Base-by-base conservation (phyloP, 2,888 invertebrate genomes). In the Ptilodon capucinus region DNA sequence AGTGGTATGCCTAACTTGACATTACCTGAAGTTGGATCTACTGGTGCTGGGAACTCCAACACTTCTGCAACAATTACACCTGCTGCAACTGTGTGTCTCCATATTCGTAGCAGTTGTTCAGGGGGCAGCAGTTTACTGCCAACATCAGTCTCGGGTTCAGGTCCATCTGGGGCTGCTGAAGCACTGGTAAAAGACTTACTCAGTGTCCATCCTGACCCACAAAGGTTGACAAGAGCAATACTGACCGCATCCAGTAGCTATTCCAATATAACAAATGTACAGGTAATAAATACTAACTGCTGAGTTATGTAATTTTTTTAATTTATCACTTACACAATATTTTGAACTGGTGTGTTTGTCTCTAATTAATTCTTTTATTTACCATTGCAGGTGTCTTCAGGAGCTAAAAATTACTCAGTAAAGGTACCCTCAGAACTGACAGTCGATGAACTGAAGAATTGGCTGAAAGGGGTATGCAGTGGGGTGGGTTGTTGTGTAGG, bases 401-500 rank as follows among this genome's bases (percentile, higher is more conserved):
- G 83, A 32, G 81, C 61, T 55, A 92, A 90, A 60, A 92, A 82
- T 41, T 92, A 92, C 58, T 82, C 92, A 17, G 92, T 93, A 3
- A 93, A 93, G 77, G 84, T 93, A 49, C 93, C 93, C 13, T 78
- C 92, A 42, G 87, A 91, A 41, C 56, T 90, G 48, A 78, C 84
- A 28, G 70, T 61, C 32, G 89, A 91, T 14, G 89, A 90, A 54
- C 74, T 93, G 39, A 92, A 92, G 47, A 84, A 83, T 52, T 92
- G 92, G 77, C 84, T 93, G 54, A 90, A 92, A 57, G 77, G 79
- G 32, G 67, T 93, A 0, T 89, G 92, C 52, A 79, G 81, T 53
- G 90, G 91, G 11, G 74, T 93, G 2, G 93, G 92, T 4, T 92
- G 92, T 60, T 93, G 93, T 69, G 79, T 85, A 19, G 92, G 92